Evolutionary conservation across 1,140 invertebrate species (phyloP).

Genomic region (Eueides isabella): DNA sequence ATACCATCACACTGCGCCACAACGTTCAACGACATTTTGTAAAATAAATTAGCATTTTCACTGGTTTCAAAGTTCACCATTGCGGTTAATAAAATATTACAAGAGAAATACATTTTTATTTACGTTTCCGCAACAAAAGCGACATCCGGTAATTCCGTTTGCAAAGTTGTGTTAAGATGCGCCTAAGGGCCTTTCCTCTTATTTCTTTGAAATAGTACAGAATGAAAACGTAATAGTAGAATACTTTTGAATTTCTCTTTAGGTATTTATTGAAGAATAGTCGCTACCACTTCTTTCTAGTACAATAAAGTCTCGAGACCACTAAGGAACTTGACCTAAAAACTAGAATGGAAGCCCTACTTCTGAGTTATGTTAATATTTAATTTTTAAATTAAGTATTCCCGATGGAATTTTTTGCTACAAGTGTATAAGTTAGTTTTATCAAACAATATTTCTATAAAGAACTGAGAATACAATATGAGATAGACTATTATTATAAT

Average conservation of each 20-base stretch:
- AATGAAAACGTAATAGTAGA: background rate
- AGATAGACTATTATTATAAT: background rate
- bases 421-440: background rate
- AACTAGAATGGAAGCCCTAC: conserved; percentile 8
- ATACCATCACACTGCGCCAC: too few species aligned
- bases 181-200: conserved; percentile 7
- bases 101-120: conserved; percentile 3
- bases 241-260: conserved; percentile 4
- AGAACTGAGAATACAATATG: background rate
- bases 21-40: background rate
- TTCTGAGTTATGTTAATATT: conserved; percentile 5
- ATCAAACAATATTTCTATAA: background rate
- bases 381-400: conserved; percentile 8
- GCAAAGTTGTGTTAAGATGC: conserved; percentile 5
- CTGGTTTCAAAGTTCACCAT: background rate
- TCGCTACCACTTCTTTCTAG: conserved; percentile 10
- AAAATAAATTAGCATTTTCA: background rate
- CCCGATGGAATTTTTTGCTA: background rate
- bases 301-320: conserved; percentile 13
- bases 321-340: conserved; percentile 13
- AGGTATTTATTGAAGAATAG: conserved; percentile 12
- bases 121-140: conserved; percentile 7
- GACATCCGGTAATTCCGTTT: conserved; percentile 5
- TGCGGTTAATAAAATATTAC: background rate
- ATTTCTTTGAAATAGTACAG: conserved; percentile 8